Evolutionary conservation across 2,888 invertebrate species (phyloP).

Genomic region (Tipula helvola): DNA sequence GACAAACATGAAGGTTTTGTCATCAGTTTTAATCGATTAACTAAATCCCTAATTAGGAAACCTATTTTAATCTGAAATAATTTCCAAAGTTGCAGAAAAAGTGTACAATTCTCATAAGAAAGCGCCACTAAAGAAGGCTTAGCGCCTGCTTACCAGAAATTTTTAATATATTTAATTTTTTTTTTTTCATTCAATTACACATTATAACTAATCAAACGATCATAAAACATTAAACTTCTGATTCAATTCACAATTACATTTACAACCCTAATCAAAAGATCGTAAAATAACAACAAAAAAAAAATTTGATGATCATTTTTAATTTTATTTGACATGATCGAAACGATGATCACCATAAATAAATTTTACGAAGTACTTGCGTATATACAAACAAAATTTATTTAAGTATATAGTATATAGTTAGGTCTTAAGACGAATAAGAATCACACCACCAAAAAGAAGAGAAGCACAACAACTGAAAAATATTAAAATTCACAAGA

Average conservation of each 20-base stretch:
- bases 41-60: too few species aligned
- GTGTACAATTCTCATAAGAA: too few species aligned
- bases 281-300: not conserved
- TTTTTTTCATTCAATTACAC: too few species aligned
- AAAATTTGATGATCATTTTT: not conserved
- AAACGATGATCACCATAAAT: not conserved
- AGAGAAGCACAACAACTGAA: not conserved
- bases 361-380: not conserved
- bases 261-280: slow-evolving; percentile 5
- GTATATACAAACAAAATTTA: not conserved
- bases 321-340: slow-evolving; percentile 7
- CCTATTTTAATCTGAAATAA: too few species aligned
- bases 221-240: too few species aligned
- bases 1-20: too few species aligned
- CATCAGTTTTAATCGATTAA: too few species aligned
- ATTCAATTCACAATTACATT: not conserved
- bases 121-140: too few species aligned
- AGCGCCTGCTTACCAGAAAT: too few species aligned
- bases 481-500: not conserved
- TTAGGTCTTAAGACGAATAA: not conserved
- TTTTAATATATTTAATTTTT: too few species aligned
- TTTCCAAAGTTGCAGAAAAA: too few species aligned
- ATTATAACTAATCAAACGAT: too few species aligned
- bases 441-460: not conserved
- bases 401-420: not conserved